Evolutionary conservation across 2,113 vertebrate genomes (phyloP), one percentile per base, ranked within the genome.

Genomic region (Ceyx cyanopectus): DNA sequence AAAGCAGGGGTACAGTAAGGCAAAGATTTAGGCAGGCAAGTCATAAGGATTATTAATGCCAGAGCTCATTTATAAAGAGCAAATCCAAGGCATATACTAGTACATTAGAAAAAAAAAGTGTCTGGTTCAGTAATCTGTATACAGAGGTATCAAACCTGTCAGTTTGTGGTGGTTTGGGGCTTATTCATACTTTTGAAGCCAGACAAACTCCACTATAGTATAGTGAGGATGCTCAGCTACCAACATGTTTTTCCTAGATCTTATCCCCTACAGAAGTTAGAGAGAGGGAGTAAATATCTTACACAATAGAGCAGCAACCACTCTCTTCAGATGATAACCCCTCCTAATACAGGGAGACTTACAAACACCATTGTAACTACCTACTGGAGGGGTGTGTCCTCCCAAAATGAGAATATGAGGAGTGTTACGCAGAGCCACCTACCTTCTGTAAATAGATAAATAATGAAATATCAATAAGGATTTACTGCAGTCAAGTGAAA

Each of bases 351-450:
- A 53, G 30, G 12, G 11, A 81, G 34, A 53, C 5, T 43, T 72
- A 61, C 2, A 58, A 37, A 12, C 18, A 37, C 9, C n/a, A n/a
- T 50, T 85, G 7, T 58, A 91, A 86, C 24, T 54, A n/a, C 37
- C 27, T 50, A 12, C 3, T n/a, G 12, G 20, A 29, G 16, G 7
- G 6, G 3, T 3, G 5, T 4, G 1, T 21, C 50, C 15, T 34
- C 24, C 32, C 76, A 32, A 24, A 75, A n/a, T 30, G 34, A 45
- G 53, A 78, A 82, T 53, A 82, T 8, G 5, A 87, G 74, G 29
- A 51, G 24, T 65, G 8, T 34, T 79, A 23, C 58, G 17, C n/a
- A 81, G 62, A 89, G 32, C 23, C 24, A 68, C 53, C 61, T 50
- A 43, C 11, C 48, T 43, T 37, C 68, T 75, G 21, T 89, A 79